phyloP scores from a whole-genome alignment of 2,888 invertebrate genomes.

The Meteorus cinctellus region DNA sequence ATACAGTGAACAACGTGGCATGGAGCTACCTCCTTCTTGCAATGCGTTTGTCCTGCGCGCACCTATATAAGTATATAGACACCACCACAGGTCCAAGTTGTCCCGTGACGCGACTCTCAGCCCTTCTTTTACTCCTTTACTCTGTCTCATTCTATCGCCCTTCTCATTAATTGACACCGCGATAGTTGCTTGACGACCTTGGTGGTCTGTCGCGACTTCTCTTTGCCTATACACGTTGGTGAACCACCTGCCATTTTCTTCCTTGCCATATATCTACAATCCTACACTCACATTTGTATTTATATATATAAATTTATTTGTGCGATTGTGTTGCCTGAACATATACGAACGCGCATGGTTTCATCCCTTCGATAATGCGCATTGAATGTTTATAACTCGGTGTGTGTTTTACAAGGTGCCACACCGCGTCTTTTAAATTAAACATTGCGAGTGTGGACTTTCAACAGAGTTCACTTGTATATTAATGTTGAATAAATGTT shows the following conservation, averaged over 20 bases:
- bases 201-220: constrained; percentile 67
- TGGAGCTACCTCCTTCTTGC: constrained; percentile 25
- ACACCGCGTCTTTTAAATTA: constrained; percentile 17
- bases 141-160: constrained; percentile 38
- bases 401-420: constrained; percentile 19
- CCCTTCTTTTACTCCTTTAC: constrained; percentile 36
- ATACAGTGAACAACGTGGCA: neutral
- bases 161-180: constrained; percentile 73
- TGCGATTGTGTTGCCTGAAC: neutral
- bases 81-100: constrained; percentile 1
- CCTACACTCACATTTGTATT: neutral
- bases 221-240: constrained; percentile 33
- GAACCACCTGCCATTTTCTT: constrained; percentile 40
- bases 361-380: constrained; percentile 12
- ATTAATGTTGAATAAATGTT: constrained; percentile 15
- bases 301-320: neutral
- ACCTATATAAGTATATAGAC: constrained; percentile 1
- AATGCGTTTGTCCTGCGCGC: constrained; percentile 28
- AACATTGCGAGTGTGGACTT: constrained; percentile 1
- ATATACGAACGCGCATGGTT: neutral
- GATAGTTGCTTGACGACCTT: constrained; percentile 68
- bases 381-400: neutral
- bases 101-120: constrained; percentile 28
- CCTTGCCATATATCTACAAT: neutral
- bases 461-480: neutral